Percentiles rank a stretch among this genome's conserved stretches.
Conservation (phyloP, 2,113 vertebrate species). For the Panthera leo region DNA sequence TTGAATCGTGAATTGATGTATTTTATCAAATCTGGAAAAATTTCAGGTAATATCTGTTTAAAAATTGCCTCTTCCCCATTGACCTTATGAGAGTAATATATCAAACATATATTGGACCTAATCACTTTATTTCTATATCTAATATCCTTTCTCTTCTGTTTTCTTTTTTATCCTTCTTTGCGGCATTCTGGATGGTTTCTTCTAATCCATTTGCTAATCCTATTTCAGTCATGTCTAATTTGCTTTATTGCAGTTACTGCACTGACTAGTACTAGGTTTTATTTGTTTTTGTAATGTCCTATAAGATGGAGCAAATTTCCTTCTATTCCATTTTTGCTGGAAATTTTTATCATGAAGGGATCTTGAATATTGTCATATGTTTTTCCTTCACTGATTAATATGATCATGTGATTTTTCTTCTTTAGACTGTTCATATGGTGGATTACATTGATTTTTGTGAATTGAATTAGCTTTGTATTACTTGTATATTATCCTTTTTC, state of each 20-base stretch:
- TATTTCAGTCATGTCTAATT: background rate
- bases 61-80: background rate
- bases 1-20: background rate
- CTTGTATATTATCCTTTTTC: background rate
- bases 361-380: background rate
- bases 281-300: background rate
- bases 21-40: background rate
- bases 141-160: background rate
- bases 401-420: background rate
- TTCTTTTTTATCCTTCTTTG: background rate
- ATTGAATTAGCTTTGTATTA: background rate
- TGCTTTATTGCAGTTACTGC: background rate
- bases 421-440: background rate
- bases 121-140: background rate
- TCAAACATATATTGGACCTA: background rate
- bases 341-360: conserved; percentile 1
- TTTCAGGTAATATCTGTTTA: background rate
- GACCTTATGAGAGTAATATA: background rate
- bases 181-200: background rate
- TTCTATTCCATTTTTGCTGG: background rate
- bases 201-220: background rate
- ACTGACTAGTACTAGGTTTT: background rate
- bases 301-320: background rate
- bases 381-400: background rate
- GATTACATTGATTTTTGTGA: background rate